phyloP scores from a whole-genome alignment of 1,140 invertebrate genomes.

The Aculops lycopersici region DNA sequence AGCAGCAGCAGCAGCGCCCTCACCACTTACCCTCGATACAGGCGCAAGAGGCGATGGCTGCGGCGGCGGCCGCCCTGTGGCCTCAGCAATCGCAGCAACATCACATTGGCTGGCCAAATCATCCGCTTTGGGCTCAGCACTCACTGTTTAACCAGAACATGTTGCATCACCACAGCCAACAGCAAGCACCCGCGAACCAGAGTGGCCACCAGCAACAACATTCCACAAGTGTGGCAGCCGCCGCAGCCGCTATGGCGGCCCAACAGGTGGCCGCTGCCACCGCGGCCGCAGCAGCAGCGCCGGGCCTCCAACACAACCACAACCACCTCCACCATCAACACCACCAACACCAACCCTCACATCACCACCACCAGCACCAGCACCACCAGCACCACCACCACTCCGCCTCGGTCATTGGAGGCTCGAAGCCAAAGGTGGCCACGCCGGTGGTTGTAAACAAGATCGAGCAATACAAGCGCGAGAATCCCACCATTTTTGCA shows the following conservation, averaged over 20 bases:
- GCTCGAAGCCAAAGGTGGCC: constrained; percentile 91
- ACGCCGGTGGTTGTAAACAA: constrained; percentile 76
- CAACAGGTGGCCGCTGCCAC: background rate
- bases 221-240: background rate
- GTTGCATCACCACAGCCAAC: background rate
- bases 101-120: too few species aligned
- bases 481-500: constrained; percentile 90
- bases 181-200: background rate
- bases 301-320: background rate
- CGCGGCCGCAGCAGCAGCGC: background rate
- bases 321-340: background rate
- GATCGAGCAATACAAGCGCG: constrained; percentile 78
- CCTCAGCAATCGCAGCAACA: too few species aligned
- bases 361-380: background rate
- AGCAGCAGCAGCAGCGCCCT: background rate
- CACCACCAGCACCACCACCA: background rate
- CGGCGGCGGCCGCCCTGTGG: too few species aligned
- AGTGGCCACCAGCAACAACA: too few species aligned
- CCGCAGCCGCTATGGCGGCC: background rate
- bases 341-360: background rate
- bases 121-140: too few species aligned
- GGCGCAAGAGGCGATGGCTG: too few species aligned
- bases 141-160: too few species aligned
- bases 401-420: constrained; percentile 41
- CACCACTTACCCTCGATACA: too few species aligned